phyloP scores from a whole-genome alignment of 1,140 invertebrate genomes.

The Mycetomoellerius zeteki region DNA sequence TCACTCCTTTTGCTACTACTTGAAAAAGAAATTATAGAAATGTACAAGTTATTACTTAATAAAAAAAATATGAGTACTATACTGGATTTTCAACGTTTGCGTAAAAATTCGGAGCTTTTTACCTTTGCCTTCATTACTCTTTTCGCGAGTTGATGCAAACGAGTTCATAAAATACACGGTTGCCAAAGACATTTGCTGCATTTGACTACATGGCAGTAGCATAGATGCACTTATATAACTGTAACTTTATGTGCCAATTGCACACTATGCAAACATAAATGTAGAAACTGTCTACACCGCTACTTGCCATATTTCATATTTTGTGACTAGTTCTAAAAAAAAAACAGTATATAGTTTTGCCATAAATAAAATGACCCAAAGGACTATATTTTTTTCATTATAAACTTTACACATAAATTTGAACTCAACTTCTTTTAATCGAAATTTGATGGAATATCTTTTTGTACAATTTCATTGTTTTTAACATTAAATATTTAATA shows the following conservation, averaged over 20 bases:
- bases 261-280: background rate
- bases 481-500: constrained; percentile 4
- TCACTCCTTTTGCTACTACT: background rate
- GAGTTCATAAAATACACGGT: constrained; percentile 8
- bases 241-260: constrained; percentile 11
- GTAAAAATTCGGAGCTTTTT: constrained; percentile 13
- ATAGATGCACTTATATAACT: background rate
- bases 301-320: background rate
- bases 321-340: background rate
- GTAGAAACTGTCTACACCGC: background rate
- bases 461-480: background rate
- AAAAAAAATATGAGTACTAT: background rate
- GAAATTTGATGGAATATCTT: background rate
- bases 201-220: constrained; percentile 21
- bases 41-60: no score
- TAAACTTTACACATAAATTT: background rate
- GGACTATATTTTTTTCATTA: background rate
- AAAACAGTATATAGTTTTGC: background rate
- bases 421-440: background rate
- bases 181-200: constrained; percentile 25
- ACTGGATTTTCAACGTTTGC: background rate
- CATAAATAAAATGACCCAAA: background rate
- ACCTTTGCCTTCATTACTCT: background rate
- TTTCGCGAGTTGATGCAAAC: background rate
- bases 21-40: background rate